These are phyloP conservation scores for Salvelinus namaycush DNA, from an alignment of 2,113 vertebrate genomes.

Conservation along the genomic window DNA sequence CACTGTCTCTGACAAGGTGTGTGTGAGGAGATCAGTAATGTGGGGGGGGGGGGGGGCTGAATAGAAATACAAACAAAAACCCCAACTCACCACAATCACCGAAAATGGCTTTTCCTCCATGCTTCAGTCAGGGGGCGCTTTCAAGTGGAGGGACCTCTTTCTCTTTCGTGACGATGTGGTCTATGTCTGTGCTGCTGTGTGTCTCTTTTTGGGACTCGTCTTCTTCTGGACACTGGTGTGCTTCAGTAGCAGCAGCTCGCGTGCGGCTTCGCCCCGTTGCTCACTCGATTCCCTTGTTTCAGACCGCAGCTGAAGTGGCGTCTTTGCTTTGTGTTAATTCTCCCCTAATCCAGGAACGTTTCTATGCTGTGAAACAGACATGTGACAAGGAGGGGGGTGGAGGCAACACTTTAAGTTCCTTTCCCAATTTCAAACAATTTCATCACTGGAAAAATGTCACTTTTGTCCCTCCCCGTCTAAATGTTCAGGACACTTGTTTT, in stretches of 20 bases:
- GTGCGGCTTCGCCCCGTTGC: background rate
- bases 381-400: constrained; percentile 14
- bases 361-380: constrained; percentile 20
- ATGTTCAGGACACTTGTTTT: background rate
- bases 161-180: background rate
- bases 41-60: background rate
- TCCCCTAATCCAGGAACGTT: constrained; percentile 30
- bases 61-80: background rate
- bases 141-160: background rate
- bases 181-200: background rate
- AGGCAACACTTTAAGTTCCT: background rate
- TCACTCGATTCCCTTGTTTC: background rate
- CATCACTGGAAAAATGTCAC: background rate
- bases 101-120: constrained; percentile 26
- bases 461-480: background rate
- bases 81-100: constrained; percentile 24
- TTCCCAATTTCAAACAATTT: background rate
- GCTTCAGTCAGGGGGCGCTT: background rate
- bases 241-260: background rate
- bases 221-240: background rate
- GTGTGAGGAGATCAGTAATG: background rate
- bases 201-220: background rate
- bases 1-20: background rate
- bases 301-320: background rate
- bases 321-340: constrained; percentile 23